phyloP scores from a whole-genome alignment of 2,797 vertebrate genomes.

The Tenualosa thibaudeaui region DNA sequence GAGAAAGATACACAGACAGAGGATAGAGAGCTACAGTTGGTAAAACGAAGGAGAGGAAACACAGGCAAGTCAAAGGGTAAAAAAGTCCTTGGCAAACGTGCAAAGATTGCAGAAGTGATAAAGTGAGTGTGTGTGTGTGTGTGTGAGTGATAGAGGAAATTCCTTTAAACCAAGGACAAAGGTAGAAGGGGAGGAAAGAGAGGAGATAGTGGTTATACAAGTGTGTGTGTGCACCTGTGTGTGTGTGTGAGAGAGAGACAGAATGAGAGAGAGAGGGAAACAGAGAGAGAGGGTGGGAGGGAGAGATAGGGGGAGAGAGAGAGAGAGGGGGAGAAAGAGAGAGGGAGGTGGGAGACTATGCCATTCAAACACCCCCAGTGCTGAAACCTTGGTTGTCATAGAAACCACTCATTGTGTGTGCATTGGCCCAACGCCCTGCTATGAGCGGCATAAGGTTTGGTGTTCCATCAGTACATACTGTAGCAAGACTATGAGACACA shows the following conservation, averaged over 20 bases:
- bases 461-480: conserved; percentile 20
- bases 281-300: neutral
- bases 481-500: neutral
- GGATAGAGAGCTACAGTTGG: no score
- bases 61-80: neutral
- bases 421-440: conserved; percentile 33
- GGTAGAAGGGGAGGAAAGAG: no score
- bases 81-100: neutral
- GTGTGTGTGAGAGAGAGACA: neutral
- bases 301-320: neutral
- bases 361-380: conserved; percentile 35
- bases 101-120: no score
- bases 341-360: conserved; percentile 3
- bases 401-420: conserved; percentile 47
- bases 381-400: conserved; percentile 54
- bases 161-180: no score
- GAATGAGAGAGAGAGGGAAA: neutral
- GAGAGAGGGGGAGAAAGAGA: neutral
- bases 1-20: no score
- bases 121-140: no score
- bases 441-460: conserved; percentile 22
- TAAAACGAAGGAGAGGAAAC: neutral
- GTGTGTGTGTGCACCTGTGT: neutral
- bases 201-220: no score
- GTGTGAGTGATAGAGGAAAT: no score